A percentile compares a stretch with the other conserved stretches of the same genome.
Evolutionary conservation across 2,113 vertebrate species (phyloP).

Genomic region (Aptenodytes forsteri): DNA sequence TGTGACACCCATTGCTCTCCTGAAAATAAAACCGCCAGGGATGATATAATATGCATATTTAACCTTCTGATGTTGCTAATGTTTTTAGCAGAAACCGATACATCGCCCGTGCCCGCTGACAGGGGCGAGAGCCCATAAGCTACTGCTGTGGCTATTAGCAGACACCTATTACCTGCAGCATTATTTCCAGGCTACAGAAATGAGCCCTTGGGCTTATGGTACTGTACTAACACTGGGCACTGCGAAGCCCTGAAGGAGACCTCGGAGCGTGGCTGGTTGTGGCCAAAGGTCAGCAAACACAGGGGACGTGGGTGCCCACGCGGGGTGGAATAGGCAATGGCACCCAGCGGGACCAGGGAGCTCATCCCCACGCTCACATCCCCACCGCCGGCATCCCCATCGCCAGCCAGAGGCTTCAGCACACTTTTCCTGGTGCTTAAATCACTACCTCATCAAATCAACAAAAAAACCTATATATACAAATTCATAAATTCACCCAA

Average conservation of each 20-base stretch:
- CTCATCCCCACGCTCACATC: background rate
- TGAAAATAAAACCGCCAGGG: constrained; percentile 55
- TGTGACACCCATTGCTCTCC: constrained; percentile 11
- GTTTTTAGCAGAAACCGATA: constrained; percentile 25
- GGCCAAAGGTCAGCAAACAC: background rate
- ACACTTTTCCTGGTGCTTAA: background rate
- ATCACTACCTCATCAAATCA: background rate
- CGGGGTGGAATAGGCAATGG: background rate
- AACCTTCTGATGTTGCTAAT: constrained; percentile 1
- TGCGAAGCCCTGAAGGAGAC: background rate
- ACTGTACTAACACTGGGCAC: background rate
- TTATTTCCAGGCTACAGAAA: background rate
- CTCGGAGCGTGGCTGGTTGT: rapidly evolving
- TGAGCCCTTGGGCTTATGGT: background rate
- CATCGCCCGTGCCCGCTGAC: background rate
- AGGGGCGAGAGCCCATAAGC: background rate
- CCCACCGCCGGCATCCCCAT: background rate
- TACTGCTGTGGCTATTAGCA: background rate
- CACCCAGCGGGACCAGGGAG: background rate
- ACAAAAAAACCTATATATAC: background rate
- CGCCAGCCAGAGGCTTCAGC: background rate
- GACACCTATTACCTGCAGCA: background rate
- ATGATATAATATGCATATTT: constrained; percentile 55
- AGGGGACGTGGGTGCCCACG: rapidly evolving
- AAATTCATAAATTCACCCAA: background rate